Conservation (phyloP, 2,113 vertebrate genomes). For the Sebastes schlegelii region DNA sequence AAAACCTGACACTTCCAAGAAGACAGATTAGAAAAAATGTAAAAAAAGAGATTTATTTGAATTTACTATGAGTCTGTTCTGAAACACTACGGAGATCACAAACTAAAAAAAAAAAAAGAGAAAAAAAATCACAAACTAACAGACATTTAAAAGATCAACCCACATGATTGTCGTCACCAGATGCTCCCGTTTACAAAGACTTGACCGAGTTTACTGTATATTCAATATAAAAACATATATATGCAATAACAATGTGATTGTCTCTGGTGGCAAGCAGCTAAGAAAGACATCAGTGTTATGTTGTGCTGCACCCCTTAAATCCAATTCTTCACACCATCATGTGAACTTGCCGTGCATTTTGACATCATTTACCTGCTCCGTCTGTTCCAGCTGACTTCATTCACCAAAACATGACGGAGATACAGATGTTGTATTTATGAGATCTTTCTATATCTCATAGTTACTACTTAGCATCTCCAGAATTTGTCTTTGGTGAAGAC, state of each 20-base stretch:
- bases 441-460: neutral
- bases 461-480: neutral
- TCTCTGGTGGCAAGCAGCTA: conserved; percentile 39
- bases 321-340: neutral
- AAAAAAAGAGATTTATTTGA: conserved; percentile 60
- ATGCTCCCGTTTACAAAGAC: conserved; percentile 38
- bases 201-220: neutral
- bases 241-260: conserved; percentile 52
- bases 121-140: conserved; percentile 39
- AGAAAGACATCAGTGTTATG: neutral
- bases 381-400: neutral
- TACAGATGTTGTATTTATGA: neutral
- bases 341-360: too few relatives aligned
- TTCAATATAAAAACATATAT: conserved; percentile 48
- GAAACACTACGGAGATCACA: conserved; percentile 46
- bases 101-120: conserved; percentile 24
- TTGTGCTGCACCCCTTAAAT: neutral
- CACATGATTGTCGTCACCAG: conserved; percentile 66
- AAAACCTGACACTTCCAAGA: neutral
- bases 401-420: too few relatives aligned
- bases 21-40: conserved; percentile 9
- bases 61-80: conserved; percentile 31
- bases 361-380: neutral
- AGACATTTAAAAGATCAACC: conserved; percentile 21
- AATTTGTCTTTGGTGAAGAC: neutral